These are phyloP conservation scores for Xanthia icteritia DNA, from an alignment of 2,888 invertebrate genomes.

Conservation along the genomic window DNA sequence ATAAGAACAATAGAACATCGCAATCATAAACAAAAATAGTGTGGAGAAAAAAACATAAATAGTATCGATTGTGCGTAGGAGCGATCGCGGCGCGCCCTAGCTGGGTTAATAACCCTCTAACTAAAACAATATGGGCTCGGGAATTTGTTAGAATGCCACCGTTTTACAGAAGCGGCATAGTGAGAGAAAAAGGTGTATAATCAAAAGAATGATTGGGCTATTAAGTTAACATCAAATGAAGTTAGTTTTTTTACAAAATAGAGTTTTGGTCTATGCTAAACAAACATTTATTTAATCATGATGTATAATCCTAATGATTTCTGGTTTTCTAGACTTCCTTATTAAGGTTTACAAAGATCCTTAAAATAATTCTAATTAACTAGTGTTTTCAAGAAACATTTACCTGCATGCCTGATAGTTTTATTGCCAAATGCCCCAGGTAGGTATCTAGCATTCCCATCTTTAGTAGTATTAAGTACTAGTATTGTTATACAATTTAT, in stretches of 20 bases:
- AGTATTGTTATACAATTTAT: conserved; percentile 7
- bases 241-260: background rate
- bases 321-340: background rate
- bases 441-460: conserved; percentile 15
- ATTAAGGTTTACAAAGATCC: background rate
- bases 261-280: background rate
- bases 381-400: background rate
- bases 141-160: conserved; percentile 84
- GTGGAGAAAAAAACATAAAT: conserved; percentile 39
- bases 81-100: conserved; percentile 70
- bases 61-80: conserved; percentile 59
- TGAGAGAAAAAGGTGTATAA: conserved; percentile 53
- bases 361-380: background rate
- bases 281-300: background rate
- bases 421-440: conserved; percentile 28
- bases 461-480: conserved; percentile 33
- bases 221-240: background rate
- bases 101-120: conserved; percentile 86
- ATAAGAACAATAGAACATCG: background rate
- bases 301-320: background rate
- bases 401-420: conserved; percentile 2
- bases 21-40: conserved; percentile 31
- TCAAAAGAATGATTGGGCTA: conserved; percentile 9
- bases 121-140: conserved; percentile 88
- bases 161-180: conserved; percentile 63